These are phyloP conservation scores for Carcinoscorpius rotundicauda DNA, from an alignment of 1,140 invertebrate species.

Conservation along the genomic window DNA sequence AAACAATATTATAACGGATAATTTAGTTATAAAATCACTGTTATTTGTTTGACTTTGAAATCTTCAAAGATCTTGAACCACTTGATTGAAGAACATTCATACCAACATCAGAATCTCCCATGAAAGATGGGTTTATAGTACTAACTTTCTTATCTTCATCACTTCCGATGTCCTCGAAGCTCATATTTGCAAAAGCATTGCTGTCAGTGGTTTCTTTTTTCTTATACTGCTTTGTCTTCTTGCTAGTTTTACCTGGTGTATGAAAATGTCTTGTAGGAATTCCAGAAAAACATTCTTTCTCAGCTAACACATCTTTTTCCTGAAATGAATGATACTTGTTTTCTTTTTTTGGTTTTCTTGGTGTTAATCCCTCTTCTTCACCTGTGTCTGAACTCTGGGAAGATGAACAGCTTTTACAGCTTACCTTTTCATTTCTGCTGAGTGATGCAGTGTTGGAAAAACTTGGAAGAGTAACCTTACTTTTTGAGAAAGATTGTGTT, in stretches of 20 bases:
- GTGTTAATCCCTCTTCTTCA: not conserved
- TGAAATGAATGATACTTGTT: constrained; percentile 15
- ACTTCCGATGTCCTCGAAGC: constrained; percentile 61
- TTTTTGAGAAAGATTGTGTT: too few relatives aligned
- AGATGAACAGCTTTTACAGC: not conserved
- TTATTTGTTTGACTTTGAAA: too few relatives aligned
- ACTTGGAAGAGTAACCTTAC: too few relatives aligned
- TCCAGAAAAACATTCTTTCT: constrained; percentile 17
- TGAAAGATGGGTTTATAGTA: too few relatives aligned
- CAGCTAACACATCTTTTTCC: constrained; percentile 9
- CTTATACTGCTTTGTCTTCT: constrained; percentile 23
- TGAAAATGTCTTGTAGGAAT: constrained; percentile 13
- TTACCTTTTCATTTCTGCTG: too few relatives aligned
- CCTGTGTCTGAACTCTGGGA: not conserved
- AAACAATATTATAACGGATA: too few relatives aligned
- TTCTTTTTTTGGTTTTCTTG: constrained; percentile 7
- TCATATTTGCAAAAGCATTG: constrained; percentile 60
- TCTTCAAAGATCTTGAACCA: too few relatives aligned
- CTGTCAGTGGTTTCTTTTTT: constrained; percentile 13
- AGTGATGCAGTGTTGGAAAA: too few relatives aligned
- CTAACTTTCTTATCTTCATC: constrained; percentile 39
- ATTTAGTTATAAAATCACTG: too few relatives aligned
- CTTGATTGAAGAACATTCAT: too few relatives aligned
- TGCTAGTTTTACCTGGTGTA: constrained; percentile 17
- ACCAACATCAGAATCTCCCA: too few relatives aligned